phyloP scores from a whole-genome alignment of 2,888 invertebrate species.

The Athetis lepigone region DNA sequence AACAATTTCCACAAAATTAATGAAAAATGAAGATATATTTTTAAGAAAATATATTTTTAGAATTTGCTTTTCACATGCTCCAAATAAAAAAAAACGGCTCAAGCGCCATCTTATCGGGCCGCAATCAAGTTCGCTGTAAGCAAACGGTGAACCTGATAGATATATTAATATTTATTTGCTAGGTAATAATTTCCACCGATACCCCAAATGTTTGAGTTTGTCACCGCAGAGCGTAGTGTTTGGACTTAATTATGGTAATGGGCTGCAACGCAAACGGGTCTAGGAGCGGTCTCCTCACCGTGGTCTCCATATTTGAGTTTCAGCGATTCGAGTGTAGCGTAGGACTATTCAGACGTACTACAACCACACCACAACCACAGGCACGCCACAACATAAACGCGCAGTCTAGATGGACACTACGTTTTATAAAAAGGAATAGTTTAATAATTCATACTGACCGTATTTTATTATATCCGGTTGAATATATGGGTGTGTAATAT shows the following conservation, averaged over 20 bases:
- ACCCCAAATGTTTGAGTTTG: constrained; percentile 80
- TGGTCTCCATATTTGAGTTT: constrained; percentile 65
- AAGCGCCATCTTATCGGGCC: constrained; percentile 58
- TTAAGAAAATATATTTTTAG: too few species aligned
- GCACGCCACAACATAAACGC: too few species aligned
- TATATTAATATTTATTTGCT: constrained; percentile 84
- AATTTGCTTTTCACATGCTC: not conserved
- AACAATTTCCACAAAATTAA: too few species aligned
- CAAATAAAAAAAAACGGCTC: not conserved
- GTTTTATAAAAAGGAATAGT: too few species aligned
- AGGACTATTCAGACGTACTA: too few species aligned
- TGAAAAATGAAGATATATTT: too few species aligned
- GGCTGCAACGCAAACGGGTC: constrained; percentile 76
- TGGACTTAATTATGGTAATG: constrained; percentile 87
- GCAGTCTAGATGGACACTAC: too few species aligned
- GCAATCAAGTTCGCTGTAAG: constrained; percentile 28
- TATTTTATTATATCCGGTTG: too few species aligned
- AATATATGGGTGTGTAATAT: too few species aligned
- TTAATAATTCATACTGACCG: too few species aligned
- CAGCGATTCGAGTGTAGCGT: constrained; percentile 45
- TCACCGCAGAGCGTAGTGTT: constrained; percentile 81
- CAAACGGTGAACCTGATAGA: constrained; percentile 62
- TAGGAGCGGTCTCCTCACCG: constrained; percentile 40
- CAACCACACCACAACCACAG: too few species aligned
- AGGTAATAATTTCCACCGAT: constrained; percentile 79